Evolutionary conservation across 64 coral and sea anemone species (phyloP), one percentile per base, ranked within the genome.

Genomic region (Montipora sp.): DNA sequence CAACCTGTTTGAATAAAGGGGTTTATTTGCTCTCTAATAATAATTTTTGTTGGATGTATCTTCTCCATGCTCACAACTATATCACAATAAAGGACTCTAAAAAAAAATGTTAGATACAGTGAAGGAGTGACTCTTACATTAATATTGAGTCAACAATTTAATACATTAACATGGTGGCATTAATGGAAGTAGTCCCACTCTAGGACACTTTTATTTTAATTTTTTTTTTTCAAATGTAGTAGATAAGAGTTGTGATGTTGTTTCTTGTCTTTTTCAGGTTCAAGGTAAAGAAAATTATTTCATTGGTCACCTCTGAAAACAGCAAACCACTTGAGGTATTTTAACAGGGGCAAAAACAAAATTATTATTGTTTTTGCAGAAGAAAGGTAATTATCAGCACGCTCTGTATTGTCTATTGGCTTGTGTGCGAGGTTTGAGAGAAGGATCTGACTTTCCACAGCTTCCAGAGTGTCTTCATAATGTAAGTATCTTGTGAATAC

Each of bases 401-500:
- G 98, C 94, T 48, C 77, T 99, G 46, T 87, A 91, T 51, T 96
- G 94, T 66, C 81, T 99, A 4, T 76, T 99, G 79, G 87, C 92
- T 61, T 99, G 98, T 59, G 79, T 99, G n/a, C 98, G 96, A 96
- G 98, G 94, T 9, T 70, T 99, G 3, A 95, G 94, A 66, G 94
- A 96, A 51, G 88, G 89, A 68, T 90, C 88, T 78, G 58, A 77
- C 27, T 99, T 99, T 82, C 84, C 92, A 46, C 92, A 92, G 36
- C 80, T 99, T 69, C 98, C 98, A 76, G 80, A 99, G 47, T 99
- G 98, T 53, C 94, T 99, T 58, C 92, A 96, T 69, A 80, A 99
- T 94, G 98, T 99, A 83, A 84, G 94, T 92, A 70, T 44, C 23
- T 20, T 59, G 44, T 66, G 10, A 50, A 80, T 71, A 71, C 5